These are phyloP conservation scores for Ctenosaura bakeri DNA, from an alignment of 2,797 vertebrate genomes.

Conservation along the genomic window DNA sequence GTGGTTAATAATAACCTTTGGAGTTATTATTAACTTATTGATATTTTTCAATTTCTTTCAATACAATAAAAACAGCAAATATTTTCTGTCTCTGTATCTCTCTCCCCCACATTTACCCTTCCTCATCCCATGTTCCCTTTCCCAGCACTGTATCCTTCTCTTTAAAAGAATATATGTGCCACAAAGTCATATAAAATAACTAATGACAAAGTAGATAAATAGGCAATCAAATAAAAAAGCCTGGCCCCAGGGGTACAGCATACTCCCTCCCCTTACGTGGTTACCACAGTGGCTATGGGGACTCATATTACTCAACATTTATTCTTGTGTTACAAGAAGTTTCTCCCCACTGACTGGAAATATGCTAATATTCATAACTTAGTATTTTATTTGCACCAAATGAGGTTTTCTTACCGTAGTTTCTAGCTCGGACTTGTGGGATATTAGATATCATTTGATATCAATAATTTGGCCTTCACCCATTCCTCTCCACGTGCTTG, in stretches of 20 bases:
- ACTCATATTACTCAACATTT: background rate
- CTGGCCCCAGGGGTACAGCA: background rate
- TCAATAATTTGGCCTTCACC: too few species aligned
- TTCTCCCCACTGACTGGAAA: background rate
- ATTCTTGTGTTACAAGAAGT: background rate
- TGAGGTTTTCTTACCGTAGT: too few species aligned
- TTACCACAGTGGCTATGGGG: background rate
- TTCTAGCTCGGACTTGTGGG: too few species aligned
- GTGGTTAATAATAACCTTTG: too few species aligned
- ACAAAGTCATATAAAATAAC: background rate
- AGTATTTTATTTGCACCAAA: background rate
- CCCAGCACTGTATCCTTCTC: background rate
- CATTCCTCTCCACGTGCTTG: too few species aligned
- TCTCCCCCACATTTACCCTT: background rate
- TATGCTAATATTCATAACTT: background rate
- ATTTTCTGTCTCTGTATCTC: background rate
- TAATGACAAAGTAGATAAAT: background rate
- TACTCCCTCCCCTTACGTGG: background rate
- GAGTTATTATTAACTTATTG: background rate
- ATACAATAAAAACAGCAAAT: background rate
- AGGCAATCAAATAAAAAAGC: background rate
- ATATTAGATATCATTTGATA: too few species aligned
- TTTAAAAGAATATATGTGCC: background rate
- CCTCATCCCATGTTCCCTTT: background rate
- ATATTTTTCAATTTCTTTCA: background rate